Conservation (phyloP, 2,113 vertebrate genomes). For the Electrona antarctica region DNA sequence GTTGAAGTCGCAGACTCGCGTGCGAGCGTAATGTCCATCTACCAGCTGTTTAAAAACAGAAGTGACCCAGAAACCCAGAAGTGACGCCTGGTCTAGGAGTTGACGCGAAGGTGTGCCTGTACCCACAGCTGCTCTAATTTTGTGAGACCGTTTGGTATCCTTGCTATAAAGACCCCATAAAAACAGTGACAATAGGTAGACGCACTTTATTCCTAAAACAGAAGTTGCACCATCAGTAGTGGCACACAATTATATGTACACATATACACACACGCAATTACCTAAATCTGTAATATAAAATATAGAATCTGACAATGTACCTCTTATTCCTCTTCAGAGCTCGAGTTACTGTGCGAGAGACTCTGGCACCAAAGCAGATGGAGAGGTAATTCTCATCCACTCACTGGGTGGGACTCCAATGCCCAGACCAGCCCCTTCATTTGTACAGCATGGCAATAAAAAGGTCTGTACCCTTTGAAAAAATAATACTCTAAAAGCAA, state of each 20-base stretch:
- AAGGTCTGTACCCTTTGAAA: conserved; percentile 95
- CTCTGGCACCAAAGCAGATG: conserved; percentile 95
- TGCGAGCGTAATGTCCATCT: too few relatives aligned
- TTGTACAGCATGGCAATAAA: conserved; percentile 98
- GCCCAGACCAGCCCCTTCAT: conserved; percentile 85
- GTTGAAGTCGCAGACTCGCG: too few relatives aligned
- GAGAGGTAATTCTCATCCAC: conserved; percentile 96
- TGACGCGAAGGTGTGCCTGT: too few relatives aligned
- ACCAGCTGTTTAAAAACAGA: too few relatives aligned
- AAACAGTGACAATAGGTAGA: conserved; percentile 70
- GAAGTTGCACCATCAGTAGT: conserved; percentile 96
- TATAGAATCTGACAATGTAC: conserved; percentile 97
- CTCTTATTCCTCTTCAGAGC: conserved; percentile 94
- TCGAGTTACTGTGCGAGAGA: conserved; percentile 99
- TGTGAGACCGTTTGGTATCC: conserved; percentile 22
- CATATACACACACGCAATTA: conserved; percentile 82
- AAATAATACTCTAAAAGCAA: conserved; percentile 99
- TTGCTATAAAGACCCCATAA: conserved; percentile 8
- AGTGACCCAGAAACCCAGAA: too few relatives aligned
- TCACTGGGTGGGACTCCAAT: conserved; percentile 92
- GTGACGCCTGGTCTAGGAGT: too few relatives aligned
- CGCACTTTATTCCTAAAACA: conserved; percentile 95
- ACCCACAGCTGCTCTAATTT: conserved; percentile 18
- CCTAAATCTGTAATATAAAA: conserved; percentile 99
- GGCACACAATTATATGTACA: conserved; percentile 88